A percentile compares a stretch with the other conserved stretches of the same genome.
Conservation (phyloP, 37 sponge, comb jelly and placozoan genomes). For the Petrosia ficiformis region DNA sequence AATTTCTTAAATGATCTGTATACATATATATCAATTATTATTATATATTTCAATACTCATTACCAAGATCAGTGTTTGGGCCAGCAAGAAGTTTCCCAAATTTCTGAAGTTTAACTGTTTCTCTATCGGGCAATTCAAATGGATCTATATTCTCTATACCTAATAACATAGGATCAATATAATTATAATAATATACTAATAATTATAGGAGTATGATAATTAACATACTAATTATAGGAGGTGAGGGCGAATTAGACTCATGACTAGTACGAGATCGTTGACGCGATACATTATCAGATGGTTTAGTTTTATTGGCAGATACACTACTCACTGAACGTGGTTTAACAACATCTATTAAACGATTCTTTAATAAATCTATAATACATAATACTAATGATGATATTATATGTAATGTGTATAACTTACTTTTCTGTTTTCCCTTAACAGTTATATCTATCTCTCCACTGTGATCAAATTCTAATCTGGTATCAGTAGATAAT, state of each 20-base stretch:
- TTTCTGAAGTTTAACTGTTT: constrained; percentile 76
- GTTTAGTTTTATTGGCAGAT: not conserved
- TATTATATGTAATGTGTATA: no score
- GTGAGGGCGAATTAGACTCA: no score
- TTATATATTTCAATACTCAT: not conserved
- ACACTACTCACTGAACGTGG: not conserved
- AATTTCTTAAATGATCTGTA: constrained; percentile 64
- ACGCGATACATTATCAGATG: no score
- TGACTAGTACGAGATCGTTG: no score
- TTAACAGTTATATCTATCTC: not conserved
- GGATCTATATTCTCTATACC: no score
- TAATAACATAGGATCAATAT: no score
- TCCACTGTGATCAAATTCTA: not conserved
- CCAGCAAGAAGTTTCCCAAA: constrained; percentile 86
- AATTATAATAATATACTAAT: no score
- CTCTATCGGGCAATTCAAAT: constrained; percentile 58
- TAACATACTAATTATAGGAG: no score
- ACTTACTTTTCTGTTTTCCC: no score
- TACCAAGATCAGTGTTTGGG: constrained; percentile 83
- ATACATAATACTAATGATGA: not conserved
- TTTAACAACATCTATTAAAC: not conserved
- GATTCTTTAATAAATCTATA: not conserved
- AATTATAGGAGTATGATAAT: no score
- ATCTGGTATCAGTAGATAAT: constrained; percentile 1
- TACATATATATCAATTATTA: not conserved